Percentiles rank a stretch among this genome's conserved stretches.
phyloP scores from a whole-genome alignment of 2,113 vertebrate species.

The Clarias batrachus region DNA sequence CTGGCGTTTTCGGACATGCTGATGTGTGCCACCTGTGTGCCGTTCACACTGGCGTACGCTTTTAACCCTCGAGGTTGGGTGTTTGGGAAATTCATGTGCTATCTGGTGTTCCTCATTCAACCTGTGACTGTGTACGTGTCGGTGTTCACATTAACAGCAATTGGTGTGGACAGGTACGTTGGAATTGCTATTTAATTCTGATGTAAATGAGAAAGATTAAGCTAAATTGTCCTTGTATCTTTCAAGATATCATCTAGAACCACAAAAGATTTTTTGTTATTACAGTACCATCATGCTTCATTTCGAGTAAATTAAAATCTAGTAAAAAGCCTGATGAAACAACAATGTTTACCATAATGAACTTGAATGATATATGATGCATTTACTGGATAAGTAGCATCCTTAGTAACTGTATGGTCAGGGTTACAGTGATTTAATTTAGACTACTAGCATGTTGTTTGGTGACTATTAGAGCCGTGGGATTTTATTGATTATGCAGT shows the following conservation, averaged over 20 bases:
- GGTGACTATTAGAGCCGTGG: no score
- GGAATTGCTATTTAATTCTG: background rate
- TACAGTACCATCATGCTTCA: background rate
- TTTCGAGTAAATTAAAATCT: background rate
- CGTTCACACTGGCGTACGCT: slow-evolving; percentile 84
- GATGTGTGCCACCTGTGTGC: slow-evolving; percentile 85
- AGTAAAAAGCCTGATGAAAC: background rate
- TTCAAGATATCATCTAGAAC: no score
- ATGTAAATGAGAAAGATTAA: background rate
- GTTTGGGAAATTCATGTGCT: slow-evolving; percentile 85
- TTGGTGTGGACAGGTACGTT: slow-evolving; percentile 84
- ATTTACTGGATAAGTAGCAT: background rate
- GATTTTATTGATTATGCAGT: no score
- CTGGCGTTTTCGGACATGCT: slow-evolving; percentile 88
- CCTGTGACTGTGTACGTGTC: slow-evolving; percentile 86
- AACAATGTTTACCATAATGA: background rate
- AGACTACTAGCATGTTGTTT: background rate
- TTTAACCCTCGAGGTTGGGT: slow-evolving; percentile 86
- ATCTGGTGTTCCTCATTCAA: slow-evolving; percentile 85
- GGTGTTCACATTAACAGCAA: slow-evolving; percentile 84
- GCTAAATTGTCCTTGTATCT: no score
- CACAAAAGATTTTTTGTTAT: no score
- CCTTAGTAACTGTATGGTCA: background rate
- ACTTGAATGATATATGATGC: background rate
- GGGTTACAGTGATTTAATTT: background rate